Evolutionary conservation across 1,140 invertebrate genomes (phyloP).

Genomic region (Dendroctonus valens): DNA sequence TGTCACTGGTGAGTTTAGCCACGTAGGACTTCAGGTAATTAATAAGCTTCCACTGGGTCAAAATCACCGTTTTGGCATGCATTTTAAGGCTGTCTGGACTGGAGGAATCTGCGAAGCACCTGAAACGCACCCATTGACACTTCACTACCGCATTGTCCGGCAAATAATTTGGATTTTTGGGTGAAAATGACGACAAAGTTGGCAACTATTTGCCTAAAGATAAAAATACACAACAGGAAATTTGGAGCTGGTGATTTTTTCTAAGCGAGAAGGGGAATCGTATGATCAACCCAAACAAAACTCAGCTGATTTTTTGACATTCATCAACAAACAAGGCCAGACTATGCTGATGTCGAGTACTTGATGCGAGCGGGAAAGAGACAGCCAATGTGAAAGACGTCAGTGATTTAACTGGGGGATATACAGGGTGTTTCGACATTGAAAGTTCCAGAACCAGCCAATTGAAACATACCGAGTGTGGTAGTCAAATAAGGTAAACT

Average conservation of each 20-base stretch:
- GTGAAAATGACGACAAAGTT: background rate
- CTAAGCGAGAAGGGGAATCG: background rate
- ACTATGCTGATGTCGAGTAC: background rate
- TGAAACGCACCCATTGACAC: constrained; percentile 3
- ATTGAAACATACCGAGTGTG: background rate
- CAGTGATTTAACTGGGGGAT: background rate
- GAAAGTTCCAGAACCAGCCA: background rate
- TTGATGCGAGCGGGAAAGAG: background rate
- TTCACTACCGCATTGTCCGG: background rate
- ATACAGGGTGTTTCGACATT: background rate
- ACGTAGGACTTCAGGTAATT: constrained; percentile 54
- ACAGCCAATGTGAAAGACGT: background rate
- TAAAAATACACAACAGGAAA: constrained; percentile 16
- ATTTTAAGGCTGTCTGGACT: constrained; percentile 16
- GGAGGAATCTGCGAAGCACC: constrained; percentile 16
- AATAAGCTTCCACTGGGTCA: constrained; percentile 56
- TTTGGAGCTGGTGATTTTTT: constrained; percentile 18
- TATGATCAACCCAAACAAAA: constrained; percentile 4
- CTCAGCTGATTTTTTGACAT: constrained; percentile 13
- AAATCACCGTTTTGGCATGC: constrained; percentile 50
- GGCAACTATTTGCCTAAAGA: background rate
- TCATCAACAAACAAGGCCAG: background rate
- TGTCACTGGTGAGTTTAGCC: constrained; percentile 53
- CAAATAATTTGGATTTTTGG: background rate
- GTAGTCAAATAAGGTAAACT: background rate